A percentile compares a stretch with the other conserved stretches of the same genome.
Conservation (phyloP, 2,888 invertebrate genomes). For the Pyrrhia umbra region DNA sequence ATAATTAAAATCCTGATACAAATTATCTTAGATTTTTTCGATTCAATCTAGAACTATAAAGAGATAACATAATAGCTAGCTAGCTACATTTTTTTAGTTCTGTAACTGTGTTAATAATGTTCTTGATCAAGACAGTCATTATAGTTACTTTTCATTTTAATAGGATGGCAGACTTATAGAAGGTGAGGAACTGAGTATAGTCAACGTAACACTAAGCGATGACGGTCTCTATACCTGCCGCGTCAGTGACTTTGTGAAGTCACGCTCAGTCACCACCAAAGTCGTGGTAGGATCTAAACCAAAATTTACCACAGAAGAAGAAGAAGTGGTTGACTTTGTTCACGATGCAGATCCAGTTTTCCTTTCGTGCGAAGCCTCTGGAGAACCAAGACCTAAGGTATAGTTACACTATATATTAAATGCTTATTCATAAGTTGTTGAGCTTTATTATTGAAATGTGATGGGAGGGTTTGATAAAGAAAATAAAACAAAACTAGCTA, state of each 20-base stretch:
- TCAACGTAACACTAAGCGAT: slow-evolving; percentile 60
- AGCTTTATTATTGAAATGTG: too few species aligned
- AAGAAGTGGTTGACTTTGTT: slow-evolving; percentile 60
- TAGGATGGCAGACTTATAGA: slow-evolving; percentile 64
- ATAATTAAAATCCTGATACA: too few species aligned
- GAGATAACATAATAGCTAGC: too few species aligned
- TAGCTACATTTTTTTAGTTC: too few species aligned
- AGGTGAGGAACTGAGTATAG: slow-evolving; percentile 59
- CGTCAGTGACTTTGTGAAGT: slow-evolving; percentile 63
- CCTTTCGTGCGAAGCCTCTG: slow-evolving; percentile 69
- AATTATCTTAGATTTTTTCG: too few species aligned
- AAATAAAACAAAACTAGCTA: too few species aligned
- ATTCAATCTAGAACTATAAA: too few species aligned
- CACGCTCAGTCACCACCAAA: slow-evolving; percentile 59
- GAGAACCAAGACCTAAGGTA: slow-evolving; percentile 71
- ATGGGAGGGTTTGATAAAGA: too few species aligned
- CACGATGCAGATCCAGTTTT: slow-evolving; percentile 41
- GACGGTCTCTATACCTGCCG: slow-evolving; percentile 76
- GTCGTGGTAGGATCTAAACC: slow-evolving; percentile 73
- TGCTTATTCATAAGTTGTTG: too few species aligned
- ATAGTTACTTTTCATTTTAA: neutral
- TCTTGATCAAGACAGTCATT: neutral
- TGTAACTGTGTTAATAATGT: too few species aligned
- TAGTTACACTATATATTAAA: neutral
- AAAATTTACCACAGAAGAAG: slow-evolving; percentile 59